A percentile compares a stretch with the other conserved stretches of the same genome.
Conservation (phyloP, 2,113 vertebrate genomes). For the Mobula hypostoma region DNA sequence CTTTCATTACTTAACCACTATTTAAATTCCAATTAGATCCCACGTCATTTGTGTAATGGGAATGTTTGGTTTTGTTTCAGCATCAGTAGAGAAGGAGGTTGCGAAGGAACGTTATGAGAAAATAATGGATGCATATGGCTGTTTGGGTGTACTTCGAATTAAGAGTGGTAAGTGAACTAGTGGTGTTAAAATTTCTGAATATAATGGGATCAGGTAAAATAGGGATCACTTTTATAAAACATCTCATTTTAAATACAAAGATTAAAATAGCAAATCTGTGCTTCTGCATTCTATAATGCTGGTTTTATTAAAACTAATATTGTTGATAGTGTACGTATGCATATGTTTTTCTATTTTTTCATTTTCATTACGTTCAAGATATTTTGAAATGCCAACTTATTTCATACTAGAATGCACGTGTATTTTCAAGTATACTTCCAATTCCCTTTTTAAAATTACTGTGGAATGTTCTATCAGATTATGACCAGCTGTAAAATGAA, state of each 20-base stretch:
- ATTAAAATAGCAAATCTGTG: not conserved
- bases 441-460: not conserved
- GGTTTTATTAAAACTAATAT: not conserved
- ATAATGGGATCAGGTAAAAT: not conserved
- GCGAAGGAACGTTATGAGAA: conserved; percentile 65
- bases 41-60: not conserved
- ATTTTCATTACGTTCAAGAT: not conserved
- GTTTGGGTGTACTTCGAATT: conserved; percentile 62
- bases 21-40: not conserved
- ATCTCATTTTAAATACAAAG: not conserved
- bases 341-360: not conserved
- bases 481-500: no score
- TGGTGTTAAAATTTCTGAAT: not conserved
- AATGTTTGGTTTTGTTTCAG: conserved; percentile 48
- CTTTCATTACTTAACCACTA: not conserved
- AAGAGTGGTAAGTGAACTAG: conserved; percentile 55
- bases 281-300: not conserved
- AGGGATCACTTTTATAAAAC: not conserved
- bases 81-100: conserved; percentile 64
- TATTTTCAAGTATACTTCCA: not conserved
- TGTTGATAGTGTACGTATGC: not conserved
- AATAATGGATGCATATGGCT: conserved; percentile 62
- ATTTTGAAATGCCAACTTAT: not conserved
- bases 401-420: not conserved
- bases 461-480: no score